These are phyloP conservation scores for Grammomys surdaster DNA, from an alignment of 2,113 vertebrate genomes.

Conservation along the genomic window DNA sequence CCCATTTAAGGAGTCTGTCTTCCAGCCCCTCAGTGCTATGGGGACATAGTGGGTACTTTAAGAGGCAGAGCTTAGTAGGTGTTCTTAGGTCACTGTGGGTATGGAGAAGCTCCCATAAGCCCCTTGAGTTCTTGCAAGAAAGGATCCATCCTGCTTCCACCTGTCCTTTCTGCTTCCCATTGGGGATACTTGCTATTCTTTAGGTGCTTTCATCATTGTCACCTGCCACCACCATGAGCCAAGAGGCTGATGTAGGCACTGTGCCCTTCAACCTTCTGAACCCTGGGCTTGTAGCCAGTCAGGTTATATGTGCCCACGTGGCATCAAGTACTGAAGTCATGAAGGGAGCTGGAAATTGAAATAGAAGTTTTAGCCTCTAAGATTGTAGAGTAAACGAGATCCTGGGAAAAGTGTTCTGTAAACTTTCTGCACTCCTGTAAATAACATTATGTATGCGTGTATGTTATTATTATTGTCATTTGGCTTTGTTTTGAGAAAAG, in stretches of 20 bases:
- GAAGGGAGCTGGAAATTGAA: not conserved
- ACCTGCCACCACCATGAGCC: not conserved
- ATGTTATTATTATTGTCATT: not conserved
- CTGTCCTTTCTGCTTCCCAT: not conserved
- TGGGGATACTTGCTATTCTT: not conserved
- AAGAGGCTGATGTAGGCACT: not conserved
- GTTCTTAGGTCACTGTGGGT: not conserved
- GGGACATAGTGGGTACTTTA: not conserved
- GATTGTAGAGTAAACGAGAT: not conserved
- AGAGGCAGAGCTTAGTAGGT: not conserved
- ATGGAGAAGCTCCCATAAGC: not conserved
- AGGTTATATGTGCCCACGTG: not conserved
- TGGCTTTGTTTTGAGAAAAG: not conserved
- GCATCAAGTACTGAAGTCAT: not conserved
- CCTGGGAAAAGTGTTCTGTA: constrained; percentile 9
- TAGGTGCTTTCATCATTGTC: not conserved
- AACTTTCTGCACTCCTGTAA: not conserved
- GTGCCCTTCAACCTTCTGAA: not conserved
- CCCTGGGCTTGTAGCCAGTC: not conserved
- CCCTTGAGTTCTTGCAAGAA: not conserved
- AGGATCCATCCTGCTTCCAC: not conserved
- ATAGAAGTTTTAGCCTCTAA: not conserved
- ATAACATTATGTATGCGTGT: not conserved
- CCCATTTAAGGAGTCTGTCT: not conserved
- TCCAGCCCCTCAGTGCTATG: not conserved